Conservation (phyloP, 2,888 invertebrate species). For the Allacma fusca region DNA sequence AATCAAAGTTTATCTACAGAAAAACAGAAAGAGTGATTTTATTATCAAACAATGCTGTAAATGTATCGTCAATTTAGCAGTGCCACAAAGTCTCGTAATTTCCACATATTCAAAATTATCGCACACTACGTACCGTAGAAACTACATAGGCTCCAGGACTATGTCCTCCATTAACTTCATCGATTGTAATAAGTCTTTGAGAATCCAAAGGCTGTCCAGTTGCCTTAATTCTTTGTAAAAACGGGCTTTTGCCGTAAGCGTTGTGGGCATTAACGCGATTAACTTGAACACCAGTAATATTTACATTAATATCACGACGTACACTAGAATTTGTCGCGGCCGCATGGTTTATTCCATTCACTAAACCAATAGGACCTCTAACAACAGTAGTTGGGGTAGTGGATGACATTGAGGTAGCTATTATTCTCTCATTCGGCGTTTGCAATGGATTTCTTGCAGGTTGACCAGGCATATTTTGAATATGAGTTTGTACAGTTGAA, state of each 20-base stretch:
- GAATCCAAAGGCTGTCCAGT: slow-evolving; percentile 14
- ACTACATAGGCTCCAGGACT: background rate
- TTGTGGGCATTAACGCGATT: no score
- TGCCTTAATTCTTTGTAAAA: slow-evolving; percentile 22
- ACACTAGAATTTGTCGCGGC: background rate
- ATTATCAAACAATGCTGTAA: no score
- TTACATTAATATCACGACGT: slow-evolving; percentile 28
- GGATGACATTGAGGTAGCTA: slow-evolving; percentile 3
- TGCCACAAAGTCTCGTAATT: no score
- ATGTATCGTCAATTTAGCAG: no score
- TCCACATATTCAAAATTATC: no score
- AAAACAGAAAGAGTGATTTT: slow-evolving; percentile 24
- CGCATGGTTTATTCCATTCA: background rate
- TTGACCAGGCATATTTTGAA: slow-evolving; percentile 6
- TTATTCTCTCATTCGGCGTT: slow-evolving; percentile 10
- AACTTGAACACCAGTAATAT: background rate
- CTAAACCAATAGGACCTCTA: slow-evolving; percentile 23
- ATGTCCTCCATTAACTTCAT: background rate
- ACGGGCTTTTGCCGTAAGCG: background rate
- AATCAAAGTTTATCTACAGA: slow-evolving; percentile 51
- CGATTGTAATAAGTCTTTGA: background rate
- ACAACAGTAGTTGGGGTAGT: slow-evolving; percentile 37
- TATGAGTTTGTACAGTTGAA: background rate
- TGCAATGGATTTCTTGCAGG: background rate
- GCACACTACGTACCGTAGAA: no score